Percentiles rank a stretch among this genome's conserved stretches.
Conservation (phyloP, 1,140 invertebrate genomes). For the Parapsyche elsis region DNA sequence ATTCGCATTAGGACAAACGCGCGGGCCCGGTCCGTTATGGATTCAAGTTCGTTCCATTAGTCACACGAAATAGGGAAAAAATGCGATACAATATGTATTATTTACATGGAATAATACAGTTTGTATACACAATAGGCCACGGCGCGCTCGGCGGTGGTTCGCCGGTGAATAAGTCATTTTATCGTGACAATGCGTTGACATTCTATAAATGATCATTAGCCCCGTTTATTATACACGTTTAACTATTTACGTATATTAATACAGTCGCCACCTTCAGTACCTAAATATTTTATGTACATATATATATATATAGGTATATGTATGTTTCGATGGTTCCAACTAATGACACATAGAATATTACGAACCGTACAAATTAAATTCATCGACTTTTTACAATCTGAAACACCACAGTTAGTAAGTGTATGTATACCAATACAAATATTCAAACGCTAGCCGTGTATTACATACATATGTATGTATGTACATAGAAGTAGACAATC, state of each 20-base stretch:
- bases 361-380: too few relatives aligned
- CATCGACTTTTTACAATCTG: too few relatives aligned
- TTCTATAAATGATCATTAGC: conserved; percentile 49
- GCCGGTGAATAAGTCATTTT: conserved; percentile 45
- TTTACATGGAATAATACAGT: conserved; percentile 40
- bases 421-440: too few relatives aligned
- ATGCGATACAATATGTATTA: conserved; percentile 45
- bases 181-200: conserved; percentile 51
- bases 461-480: background rate
- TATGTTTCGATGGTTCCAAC: too few relatives aligned
- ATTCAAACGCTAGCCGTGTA: background rate
- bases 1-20: background rate
- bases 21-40: conserved; percentile 3
- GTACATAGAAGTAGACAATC: too few relatives aligned
- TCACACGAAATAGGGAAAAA: conserved; percentile 38
- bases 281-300: background rate
- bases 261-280: background rate
- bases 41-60: conserved; percentile 42
- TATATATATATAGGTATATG: conserved; percentile 11
- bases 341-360: too few relatives aligned
- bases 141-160: background rate
- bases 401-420: too few relatives aligned
- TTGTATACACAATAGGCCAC: conserved; percentile 40
- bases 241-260: background rate
- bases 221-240: conserved; percentile 27